phyloP scores from a whole-genome alignment of 2,113 vertebrate genomes.

The Myodes glareolus region DNA sequence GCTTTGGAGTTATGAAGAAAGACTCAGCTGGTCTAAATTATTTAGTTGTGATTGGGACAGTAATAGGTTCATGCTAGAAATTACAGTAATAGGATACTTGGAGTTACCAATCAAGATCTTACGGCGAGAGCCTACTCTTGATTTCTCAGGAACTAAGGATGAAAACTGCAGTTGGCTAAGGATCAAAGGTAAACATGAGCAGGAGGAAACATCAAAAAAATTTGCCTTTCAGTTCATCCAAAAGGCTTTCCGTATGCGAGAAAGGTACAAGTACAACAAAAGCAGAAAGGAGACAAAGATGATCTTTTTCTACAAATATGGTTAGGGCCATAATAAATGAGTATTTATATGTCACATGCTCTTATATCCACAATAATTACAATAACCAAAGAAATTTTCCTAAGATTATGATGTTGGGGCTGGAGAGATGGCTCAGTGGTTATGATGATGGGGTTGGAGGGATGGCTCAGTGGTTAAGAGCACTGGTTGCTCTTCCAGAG shows the following conservation, averaged over 20 bases:
- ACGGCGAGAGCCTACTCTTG: constrained; percentile 50
- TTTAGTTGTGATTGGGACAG: constrained; percentile 27
- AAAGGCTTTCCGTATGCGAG: background rate
- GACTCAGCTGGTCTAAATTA: constrained; percentile 60
- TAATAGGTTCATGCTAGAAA: constrained; percentile 53
- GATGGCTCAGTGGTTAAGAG: background rate
- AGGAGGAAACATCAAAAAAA: constrained; percentile 31
- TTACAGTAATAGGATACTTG: constrained; percentile 61
- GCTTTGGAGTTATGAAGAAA: constrained; percentile 26
- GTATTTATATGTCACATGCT: background rate
- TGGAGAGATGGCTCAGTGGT: too few species aligned
- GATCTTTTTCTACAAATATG: background rate
- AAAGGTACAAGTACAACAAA: background rate
- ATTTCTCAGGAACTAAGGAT: constrained; percentile 69
- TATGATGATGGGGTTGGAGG: background rate
- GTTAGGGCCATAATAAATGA: background rate
- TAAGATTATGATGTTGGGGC: background rate
- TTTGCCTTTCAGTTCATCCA: background rate
- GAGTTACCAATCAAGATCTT: constrained; percentile 60
- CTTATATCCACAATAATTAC: background rate
- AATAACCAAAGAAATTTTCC: background rate
- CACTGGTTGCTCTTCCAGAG: background rate
- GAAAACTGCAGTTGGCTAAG: constrained; percentile 23
- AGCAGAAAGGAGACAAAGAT: background rate
- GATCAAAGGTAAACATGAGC: constrained; percentile 54